phyloP scores from a whole-genome alignment of 2,797 vertebrate genomes.

The Hapalemur alaotrensis region DNA sequence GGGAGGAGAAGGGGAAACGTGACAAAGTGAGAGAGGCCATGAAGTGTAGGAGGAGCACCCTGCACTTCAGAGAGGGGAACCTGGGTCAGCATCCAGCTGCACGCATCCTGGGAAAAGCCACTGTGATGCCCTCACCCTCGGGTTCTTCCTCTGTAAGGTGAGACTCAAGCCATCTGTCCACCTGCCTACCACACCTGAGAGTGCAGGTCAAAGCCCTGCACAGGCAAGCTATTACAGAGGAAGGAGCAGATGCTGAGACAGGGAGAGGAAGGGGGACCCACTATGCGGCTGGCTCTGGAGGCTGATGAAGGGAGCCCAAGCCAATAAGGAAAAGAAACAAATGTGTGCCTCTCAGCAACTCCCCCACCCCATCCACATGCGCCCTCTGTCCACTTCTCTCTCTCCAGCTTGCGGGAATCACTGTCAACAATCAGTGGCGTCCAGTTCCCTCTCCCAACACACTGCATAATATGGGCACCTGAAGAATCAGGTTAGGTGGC shows the following conservation, averaged over 20 bases:
- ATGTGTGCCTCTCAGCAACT: background rate
- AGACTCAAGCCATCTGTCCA: background rate
- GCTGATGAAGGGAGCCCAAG: background rate
- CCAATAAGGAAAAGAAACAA: background rate
- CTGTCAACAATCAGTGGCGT: background rate
- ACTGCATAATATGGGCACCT: background rate
- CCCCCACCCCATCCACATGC: background rate
- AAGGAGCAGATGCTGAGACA: background rate
- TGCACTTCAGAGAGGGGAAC: no score
- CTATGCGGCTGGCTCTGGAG: background rate
- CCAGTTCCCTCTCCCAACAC: background rate
- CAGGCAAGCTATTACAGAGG: background rate
- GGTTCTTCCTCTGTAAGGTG: background rate
- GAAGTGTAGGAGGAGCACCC: background rate
- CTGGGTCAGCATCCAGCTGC: background rate
- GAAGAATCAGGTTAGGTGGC: background rate
- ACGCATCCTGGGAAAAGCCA: background rate
- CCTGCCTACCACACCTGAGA: background rate
- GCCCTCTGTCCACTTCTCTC: background rate
- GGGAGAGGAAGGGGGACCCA: background rate
- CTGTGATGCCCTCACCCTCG: background rate
- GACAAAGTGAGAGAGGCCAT: background rate
- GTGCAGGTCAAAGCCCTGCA: background rate
- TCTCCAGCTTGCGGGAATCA: background rate
- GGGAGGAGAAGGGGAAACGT: background rate